Base-by-base conservation (phyloP, 2,888 invertebrate genomes). In the Lithophane ornitopus region DNA sequence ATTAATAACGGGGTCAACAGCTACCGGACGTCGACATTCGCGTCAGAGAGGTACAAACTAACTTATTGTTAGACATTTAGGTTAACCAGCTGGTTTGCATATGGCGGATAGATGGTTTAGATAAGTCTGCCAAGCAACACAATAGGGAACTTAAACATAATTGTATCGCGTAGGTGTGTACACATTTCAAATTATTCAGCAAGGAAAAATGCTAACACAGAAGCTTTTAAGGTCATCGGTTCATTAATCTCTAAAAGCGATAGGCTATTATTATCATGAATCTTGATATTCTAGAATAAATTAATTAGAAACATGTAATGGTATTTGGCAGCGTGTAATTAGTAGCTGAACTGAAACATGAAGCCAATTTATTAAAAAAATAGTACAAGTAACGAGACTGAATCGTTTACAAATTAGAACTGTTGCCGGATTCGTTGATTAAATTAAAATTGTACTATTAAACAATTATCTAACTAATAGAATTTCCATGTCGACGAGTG, bases 1-100 rank as follows among this genome's bases (percentile, higher is more conserved):
- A 91, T 92, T 92, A 90, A 89, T 89, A 94, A 91, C 91, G 91
- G 90, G 93, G 93, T 92, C 93, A 92, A 88, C 88, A 87, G 89
- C 84, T 89, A 83, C 83, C 87, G 86, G 84, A 81, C 87, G 87
- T 80, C 87, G 85, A 80, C 85, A 76, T 76, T 68, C 54, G 69
- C 76, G 56, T 49, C 39, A 74, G 71, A 67, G 65, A 70, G 68
- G 26, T 61, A 73, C 56, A 52, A 58, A 71, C 74, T 76, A 82
- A 73, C 73, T 69, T 82, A 78, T 89, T 88, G 86, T 85, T 89
- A 89, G 88, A 89, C 89, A 92, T 92, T 89, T 90, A 88, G 92
- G 90, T 91, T 90, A 86, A 87, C 88, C 93, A 93, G 92, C 90
- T 92, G 93, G 89, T 90, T 89, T 90, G 89, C 90, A 89, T 90